Evolutionary conservation across 1,140 invertebrate genomes (phyloP), one percentile per base, ranked within the genome.

Genomic region (Drosophila obscura): DNA sequence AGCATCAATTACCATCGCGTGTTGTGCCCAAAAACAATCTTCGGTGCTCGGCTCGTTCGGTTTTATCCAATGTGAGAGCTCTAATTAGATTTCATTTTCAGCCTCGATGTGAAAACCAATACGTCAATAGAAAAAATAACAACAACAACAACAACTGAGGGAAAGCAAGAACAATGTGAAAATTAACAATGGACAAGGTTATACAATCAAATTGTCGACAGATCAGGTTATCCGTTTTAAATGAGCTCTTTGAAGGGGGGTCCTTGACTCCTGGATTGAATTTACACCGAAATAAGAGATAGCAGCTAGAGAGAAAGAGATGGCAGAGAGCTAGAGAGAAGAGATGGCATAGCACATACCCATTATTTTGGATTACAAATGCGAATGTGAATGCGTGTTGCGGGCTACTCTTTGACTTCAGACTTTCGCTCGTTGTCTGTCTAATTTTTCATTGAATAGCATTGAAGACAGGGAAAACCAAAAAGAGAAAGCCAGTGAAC

Each of bases 71-170:
- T 71, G 46, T 51, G 50, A 31, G 35, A 48, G 57, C 60, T 50
- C 44, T 85, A 85, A 84, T 84, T 84, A 77, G 72, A 85, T 85
- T 77, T 74, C 57, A 84, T 75, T 75, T 79, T 57, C 65, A 28
- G 50, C 43, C 50, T 61, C 59, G 58, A 65, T 50, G 41, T 46
- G 61, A 43, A 77, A 68, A 77, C 84, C 80, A 74, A 71, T 73
- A 44, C 58, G 13, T 71, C 60, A 65, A 56, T 62, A 39, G 44
- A 24, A 48, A 43, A 52, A 62, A 52, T 43, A 73, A 45, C 50
- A 73, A 49, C 7, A 53, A 39, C 45, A 62, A 52, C 46, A 73
- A 46, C 48, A 73, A 49, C 9, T 31, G 43, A 35, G 9, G 2
- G 0, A 35, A 3, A 2, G 31, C 31, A 35, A 35, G 4, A 49